Evolutionary conservation across 1,140 invertebrate species (phyloP).

Genomic region (Drosophila truncata): DNA sequence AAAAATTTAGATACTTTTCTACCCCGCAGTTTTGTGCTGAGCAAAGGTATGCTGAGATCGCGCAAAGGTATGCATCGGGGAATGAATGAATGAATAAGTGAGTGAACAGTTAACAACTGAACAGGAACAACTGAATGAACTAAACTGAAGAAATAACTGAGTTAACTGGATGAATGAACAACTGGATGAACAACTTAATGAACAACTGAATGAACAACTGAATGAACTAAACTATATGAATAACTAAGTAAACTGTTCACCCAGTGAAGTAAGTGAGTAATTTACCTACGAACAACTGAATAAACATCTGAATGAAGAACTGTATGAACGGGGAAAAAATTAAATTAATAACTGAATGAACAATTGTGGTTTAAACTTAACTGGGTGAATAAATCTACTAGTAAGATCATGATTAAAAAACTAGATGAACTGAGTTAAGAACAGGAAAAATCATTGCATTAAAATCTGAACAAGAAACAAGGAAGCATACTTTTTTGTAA

Average conservation of each 20-base stretch:
- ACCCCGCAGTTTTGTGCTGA: not conserved
- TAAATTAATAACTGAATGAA: not conserved
- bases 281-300: not conserved
- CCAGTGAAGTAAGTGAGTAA: too few species aligned
- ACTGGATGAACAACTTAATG: too few species aligned
- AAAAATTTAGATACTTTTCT: conserved; percentile 12
- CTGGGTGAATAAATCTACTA: not conserved
- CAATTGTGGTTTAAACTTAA: not conserved
- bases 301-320: not conserved
- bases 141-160: too few species aligned
- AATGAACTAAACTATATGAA: too few species aligned
- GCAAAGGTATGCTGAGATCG: not conserved
- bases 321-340: not conserved
- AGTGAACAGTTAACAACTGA: not conserved
- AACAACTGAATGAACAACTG: not conserved
- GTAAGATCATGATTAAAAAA: not conserved
- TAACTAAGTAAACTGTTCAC: too few species aligned
- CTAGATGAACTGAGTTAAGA: not conserved
- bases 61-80: not conserved
- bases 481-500: too few species aligned
- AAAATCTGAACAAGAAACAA: not conserved
- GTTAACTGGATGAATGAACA: too few species aligned
- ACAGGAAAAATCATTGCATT: not conserved
- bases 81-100: not conserved
- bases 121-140: not conserved